Percentiles rank a stretch among this genome's conserved stretches.
These are phyloP conservation scores for Grantiella picta DNA, from an alignment of 2,113 vertebrate genomes.

Conservation along the genomic window DNA sequence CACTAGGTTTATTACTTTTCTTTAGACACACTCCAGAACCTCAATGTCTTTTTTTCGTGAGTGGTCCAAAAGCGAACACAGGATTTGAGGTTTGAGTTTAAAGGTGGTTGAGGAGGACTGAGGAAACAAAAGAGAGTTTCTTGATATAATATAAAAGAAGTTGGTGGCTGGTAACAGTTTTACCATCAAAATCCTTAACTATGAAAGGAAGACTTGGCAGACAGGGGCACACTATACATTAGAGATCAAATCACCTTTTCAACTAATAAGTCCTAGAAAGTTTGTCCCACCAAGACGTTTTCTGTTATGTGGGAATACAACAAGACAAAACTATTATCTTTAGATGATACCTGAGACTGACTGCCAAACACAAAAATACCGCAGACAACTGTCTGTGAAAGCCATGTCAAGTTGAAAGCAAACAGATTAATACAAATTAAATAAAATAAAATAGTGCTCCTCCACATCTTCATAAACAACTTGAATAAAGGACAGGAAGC, in stretches of 20 bases:
- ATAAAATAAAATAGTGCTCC: not conserved
- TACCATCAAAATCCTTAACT: not conserved
- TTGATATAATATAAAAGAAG: not conserved
- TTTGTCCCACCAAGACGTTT: not conserved
- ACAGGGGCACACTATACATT: fast-evolving
- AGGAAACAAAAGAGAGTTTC: not conserved
- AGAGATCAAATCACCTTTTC: not conserved
- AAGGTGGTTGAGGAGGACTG: not conserved
- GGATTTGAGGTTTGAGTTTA: not conserved
- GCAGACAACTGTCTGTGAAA: not conserved
- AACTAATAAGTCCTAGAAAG: not conserved
- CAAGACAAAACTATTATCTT: not conserved
- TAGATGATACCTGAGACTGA: too few species aligned
- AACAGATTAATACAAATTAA: not conserved
- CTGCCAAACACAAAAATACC: not conserved
- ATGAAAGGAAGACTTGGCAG: not conserved
- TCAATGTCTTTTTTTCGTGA: not conserved
- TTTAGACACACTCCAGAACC: fast-evolving
- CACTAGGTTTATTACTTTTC: not conserved
- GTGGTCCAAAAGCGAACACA: not conserved
- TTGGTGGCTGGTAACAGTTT: not conserved
- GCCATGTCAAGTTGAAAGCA: not conserved
- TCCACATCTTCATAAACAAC: not conserved
- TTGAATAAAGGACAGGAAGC: not conserved
- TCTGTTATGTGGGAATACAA: not conserved